Percentiles rank a stretch among this genome's conserved stretches.
phyloP scores from a whole-genome alignment of 1,140 invertebrate genomes.

The Ephestia elutella region DNA sequence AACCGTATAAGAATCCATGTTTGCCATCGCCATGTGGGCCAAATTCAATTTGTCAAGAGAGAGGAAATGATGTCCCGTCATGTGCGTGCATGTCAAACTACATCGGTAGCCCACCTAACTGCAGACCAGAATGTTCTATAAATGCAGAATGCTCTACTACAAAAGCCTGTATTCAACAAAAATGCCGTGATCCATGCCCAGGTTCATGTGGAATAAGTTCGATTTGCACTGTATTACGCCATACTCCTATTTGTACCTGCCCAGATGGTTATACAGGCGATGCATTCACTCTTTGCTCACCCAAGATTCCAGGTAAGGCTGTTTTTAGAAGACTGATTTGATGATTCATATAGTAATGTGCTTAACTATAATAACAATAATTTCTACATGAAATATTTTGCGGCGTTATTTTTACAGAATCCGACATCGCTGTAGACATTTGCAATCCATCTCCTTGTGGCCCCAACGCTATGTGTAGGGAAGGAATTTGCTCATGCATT shows the following conservation, averaged over 20 bases:
- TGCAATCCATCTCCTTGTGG: slow-evolving; percentile 81
- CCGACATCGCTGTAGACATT: slow-evolving; percentile 36
- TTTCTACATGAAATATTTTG: too few species aligned
- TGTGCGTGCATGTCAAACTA: slow-evolving; percentile 81
- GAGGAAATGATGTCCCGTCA: slow-evolving; percentile 76
- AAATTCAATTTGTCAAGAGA: slow-evolving; percentile 79
- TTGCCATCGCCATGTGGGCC: slow-evolving; percentile 83
- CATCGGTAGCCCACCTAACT: slow-evolving; percentile 82
- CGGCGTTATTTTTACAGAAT: slow-evolving; percentile 20
- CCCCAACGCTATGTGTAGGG: slow-evolving; percentile 76
- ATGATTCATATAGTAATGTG: neutral
- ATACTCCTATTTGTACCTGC: slow-evolving; percentile 84
- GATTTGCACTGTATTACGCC: slow-evolving; percentile 82
- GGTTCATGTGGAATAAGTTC: slow-evolving; percentile 81
- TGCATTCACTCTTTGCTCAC: slow-evolving; percentile 77
- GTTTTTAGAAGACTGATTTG: too few species aligned
- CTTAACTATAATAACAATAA: too few species aligned
- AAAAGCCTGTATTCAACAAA: slow-evolving; percentile 80
- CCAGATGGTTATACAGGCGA: slow-evolving; percentile 81
- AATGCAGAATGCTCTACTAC: slow-evolving; percentile 82
- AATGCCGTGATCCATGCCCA: slow-evolving; percentile 82
- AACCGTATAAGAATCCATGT: slow-evolving; percentile 81
- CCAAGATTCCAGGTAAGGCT: slow-evolving; percentile 63
- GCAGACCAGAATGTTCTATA: slow-evolving; percentile 82
- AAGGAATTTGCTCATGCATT: slow-evolving; percentile 78